Base-by-base conservation (phyloP, 2,888 invertebrate genomes). In the Phytoseiulus persimilis region DNA sequence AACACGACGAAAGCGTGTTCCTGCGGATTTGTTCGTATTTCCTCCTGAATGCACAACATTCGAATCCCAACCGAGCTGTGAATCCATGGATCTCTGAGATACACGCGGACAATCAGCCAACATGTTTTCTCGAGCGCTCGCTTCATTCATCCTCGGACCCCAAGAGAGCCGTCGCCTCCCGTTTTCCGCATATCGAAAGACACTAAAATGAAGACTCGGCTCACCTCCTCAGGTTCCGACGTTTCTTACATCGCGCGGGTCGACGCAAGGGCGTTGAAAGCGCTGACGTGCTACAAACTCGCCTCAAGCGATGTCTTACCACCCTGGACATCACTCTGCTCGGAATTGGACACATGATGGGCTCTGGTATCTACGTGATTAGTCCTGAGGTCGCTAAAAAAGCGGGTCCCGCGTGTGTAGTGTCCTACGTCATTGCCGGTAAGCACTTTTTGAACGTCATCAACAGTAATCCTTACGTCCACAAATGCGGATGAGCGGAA, bases 341-440 rank as follows among this genome's bases (percentile, higher is more conserved):
- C 90, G 97, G 97, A 90, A 95, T 98, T 89, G 98, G 98, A 0
- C 96, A 97, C 93, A 98, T 98, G 96, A 96, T 98, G 0, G 98
- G 98, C 28, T 97, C 97, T 89, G 98, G 98, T 23, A 97, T 98
- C 91, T 98, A 98, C 93, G 97, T 98, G 0, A 93, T 98, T 90
- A 96, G 96, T 0, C 97, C 97, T 83, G 95, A 96, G 0, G 96
- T 97, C 0, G 96, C 96, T 0, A 94, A 95, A 91, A 95, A 95
- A 92, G 96, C 96, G 0, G 96, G 96, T 0, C 96, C 96, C n/a
- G 96, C 95, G 18, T 95, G 96, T 5, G 94, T 96, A 5, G 90
- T 94, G 2, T 94, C 94, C 11, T 94, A 96, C 92, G 92, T 96
- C 0, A 92, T 96, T 89, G 97, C 97, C 9, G 84, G 84, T 84